Conservation (phyloP, 2,113 vertebrate genomes). For the Otis tarda region DNA sequence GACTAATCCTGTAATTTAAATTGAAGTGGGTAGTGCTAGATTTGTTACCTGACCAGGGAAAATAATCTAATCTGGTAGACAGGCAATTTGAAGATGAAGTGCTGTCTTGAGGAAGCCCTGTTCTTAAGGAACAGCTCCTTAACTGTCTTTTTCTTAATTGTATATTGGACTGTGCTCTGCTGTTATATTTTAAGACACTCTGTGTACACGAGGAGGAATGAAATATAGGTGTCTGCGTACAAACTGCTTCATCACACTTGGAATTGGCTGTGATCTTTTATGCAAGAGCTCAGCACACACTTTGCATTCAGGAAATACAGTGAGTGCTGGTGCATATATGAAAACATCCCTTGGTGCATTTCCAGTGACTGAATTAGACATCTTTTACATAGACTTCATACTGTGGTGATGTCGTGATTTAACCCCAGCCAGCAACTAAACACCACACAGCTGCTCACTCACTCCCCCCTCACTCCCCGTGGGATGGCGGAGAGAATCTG, state of each 20-base stretch:
- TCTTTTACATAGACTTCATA: background rate
- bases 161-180: background rate
- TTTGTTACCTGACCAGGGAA: background rate
- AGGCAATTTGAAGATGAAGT: background rate
- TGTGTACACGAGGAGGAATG: background rate
- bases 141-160: background rate
- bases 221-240: background rate
- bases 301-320: background rate
- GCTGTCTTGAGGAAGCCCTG: background rate
- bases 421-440: too few relatives aligned
- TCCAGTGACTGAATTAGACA: background rate
- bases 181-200: background rate
- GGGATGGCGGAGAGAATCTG: too few relatives aligned
- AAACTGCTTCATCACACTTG: background rate
- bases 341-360: background rate
- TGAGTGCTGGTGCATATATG: background rate
- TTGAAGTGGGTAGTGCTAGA: background rate
- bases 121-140: background rate
- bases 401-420: background rate
- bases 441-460: too few relatives aligned
- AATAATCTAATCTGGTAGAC: background rate
- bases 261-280: background rate
- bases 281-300: background rate
- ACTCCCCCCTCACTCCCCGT: too few relatives aligned
- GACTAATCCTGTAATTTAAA: background rate